Conservation (phyloP, 2,113 vertebrate species). For the Noctilio leporinus region DNA sequence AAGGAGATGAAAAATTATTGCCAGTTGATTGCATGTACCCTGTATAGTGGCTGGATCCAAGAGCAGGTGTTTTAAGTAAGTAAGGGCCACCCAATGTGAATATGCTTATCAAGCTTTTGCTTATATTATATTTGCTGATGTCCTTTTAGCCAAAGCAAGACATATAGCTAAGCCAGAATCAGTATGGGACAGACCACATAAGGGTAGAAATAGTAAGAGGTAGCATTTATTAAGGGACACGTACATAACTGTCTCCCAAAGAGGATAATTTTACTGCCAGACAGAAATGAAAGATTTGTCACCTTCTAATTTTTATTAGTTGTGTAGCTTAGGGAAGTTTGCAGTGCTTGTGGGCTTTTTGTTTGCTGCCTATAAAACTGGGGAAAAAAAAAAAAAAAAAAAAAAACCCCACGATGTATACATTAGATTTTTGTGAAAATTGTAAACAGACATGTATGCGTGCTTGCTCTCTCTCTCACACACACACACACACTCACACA, state of each 20-base stretch:
- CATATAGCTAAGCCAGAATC: not conserved
- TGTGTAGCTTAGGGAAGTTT: not conserved
- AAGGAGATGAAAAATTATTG: too few species aligned
- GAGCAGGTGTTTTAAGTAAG: not conserved
- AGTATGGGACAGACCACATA: not conserved
- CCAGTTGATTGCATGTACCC: too few species aligned
- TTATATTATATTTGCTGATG: not conserved
- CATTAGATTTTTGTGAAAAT: not conserved
- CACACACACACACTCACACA: not conserved
- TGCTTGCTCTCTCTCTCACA: too few species aligned
- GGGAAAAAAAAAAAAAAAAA: too few species aligned
- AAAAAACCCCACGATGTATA: not conserved
- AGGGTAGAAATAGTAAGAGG: not conserved
- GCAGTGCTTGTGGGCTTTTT: not conserved
- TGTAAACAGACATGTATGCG: not conserved
- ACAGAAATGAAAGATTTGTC: not conserved
- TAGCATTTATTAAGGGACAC: not conserved
- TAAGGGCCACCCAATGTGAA: not conserved
- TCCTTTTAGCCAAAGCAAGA: not conserved
- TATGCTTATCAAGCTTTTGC: not conserved
- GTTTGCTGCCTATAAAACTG: not conserved
- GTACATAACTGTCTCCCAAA: not conserved
- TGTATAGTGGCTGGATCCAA: not conserved
- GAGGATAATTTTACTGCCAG: not conserved
- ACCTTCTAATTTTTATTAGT: not conserved